A percentile compares a stretch with the other conserved stretches of the same genome.
phyloP scores from a whole-genome alignment of 2,113 vertebrate species.

The Baryphthengus martii region DNA sequence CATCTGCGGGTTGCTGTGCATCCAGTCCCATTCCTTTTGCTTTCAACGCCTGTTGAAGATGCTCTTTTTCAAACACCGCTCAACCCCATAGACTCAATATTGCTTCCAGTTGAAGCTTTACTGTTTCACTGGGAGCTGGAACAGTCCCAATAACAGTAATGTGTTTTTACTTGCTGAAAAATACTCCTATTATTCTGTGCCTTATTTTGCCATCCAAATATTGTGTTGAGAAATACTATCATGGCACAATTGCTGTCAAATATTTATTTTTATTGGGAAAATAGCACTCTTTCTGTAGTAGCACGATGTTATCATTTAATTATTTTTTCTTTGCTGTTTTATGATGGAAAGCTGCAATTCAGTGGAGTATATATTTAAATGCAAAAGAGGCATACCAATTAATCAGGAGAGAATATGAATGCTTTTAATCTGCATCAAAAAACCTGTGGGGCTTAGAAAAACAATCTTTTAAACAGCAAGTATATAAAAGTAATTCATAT shows the following conservation, averaged over 20 bases:
- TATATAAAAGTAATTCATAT: background rate
- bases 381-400: conserved; percentile 61
- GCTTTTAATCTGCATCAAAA: conserved; percentile 53
- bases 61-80: background rate
- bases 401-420: conserved; percentile 36
- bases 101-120: conserved; percentile 1
- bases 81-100: background rate
- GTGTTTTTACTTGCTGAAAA: conserved; percentile 29
- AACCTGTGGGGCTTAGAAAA: background rate
- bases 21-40: background rate
- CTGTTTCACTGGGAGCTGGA: conserved; percentile 25
- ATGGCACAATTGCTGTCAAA: conserved; percentile 43
- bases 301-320: conserved; percentile 58
- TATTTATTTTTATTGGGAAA: conserved; percentile 46
- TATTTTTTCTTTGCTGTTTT: conserved; percentile 61
- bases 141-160: conserved; percentile 12
- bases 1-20: background rate
- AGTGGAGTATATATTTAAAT: conserved; percentile 69
- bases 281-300: background rate
- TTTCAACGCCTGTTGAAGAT: background rate
- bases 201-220: conserved; percentile 38
- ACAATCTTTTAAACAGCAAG: background rate
- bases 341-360: conserved; percentile 47
- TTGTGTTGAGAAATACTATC: conserved; percentile 35
- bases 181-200: conserved; percentile 10